Base-by-base conservation (phyloP, 2,797 vertebrate genomes). In the Spea hammondii region DNA sequence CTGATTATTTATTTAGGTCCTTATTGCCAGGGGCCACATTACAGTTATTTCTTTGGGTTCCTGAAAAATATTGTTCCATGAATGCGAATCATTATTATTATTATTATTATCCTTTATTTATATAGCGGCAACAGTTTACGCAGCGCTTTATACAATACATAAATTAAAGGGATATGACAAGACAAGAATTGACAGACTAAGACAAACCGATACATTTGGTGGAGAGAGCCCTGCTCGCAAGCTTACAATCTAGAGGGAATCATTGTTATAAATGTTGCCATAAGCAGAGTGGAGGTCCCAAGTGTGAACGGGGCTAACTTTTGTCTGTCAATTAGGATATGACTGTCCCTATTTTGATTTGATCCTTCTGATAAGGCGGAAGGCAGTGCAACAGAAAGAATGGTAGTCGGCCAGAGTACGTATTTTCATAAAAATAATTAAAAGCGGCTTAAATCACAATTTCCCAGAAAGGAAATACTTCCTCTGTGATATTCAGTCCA, bases 381-480 rank as follows among this genome's bases (percentile, higher is more conserved):
- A 32, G 32, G 32, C 32, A 32, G 32, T 2, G 32, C 32, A 62
- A 17, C 59, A 62, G 32, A 62, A 62, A 62, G 59, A 32, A 62
- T 17, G n/a, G 12, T 32, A 9, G 6, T 62, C 4, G 32, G 59
- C 32, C 7, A 62, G 59, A 65, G 46, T 45, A 46, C 64, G 46
- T 9, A 62, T 62, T 62, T 10, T 65, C 57, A 59, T 67, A n/a
- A 49, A 67, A 17, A 32, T 62, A 62, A 62, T 17, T 17, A 62
- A 62, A 62, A 6, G n/a, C 4, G 32, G 59, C 59, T 62, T 62
- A 62, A 62, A 62, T 5, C 59, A 62, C 66, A 57, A 78, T 78
- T 78, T 72, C 77, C 70, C 72, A 72, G 44, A 10, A 66, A 72
- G 47, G 70, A 59, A 45, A n/a, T 51, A 44, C 48, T 32, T 44